Base-by-base conservation (phyloP, 2,797 vertebrate species). In the Pygocentrus nattereri region DNA sequence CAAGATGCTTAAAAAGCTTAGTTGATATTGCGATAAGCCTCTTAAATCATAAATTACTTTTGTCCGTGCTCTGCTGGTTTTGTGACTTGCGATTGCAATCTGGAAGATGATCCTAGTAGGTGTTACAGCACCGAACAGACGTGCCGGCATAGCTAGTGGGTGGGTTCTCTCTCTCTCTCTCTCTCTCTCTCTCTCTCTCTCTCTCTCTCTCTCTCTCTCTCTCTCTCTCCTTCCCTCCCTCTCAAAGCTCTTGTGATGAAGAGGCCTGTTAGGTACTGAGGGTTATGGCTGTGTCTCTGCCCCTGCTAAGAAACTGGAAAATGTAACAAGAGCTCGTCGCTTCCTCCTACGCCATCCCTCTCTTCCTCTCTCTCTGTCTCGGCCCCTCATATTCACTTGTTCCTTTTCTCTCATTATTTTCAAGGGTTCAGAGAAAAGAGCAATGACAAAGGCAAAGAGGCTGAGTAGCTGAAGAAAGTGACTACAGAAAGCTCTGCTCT, bases 241-340 rank as follows among this genome's bases (percentile, higher is more conserved):
- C 59, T 30, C 58, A 44, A 64, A 73, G 56, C 80, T 41, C 65
- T 72, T 31, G 30, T 49, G 81, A 58, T 78, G 50, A 59, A 82
- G 61, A 65, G 50, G 50, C 69, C 61, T 59, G 72, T 34, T 81
- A 58, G 72, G 52, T 52, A 19, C 49, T 19, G 34, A 78, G 81
- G 81, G 81, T 82, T 82, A 74, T 5, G 81, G 68, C 61, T 78
- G 59, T 7, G 70, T 69, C 25, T 78, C 76, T 67, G 62, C 52
- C 81, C 72, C 81, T 87, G 83, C 81, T 79, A 81, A 74, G 81
- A 84, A 76, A 78, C 69, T 68, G 68, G 79, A 74, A 56, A 58
- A 68, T 65, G 44, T 82, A 83, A 71, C 38, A 74, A 74, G 69
- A 52, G 30, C 76, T 82, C 64, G 69, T 74, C 70, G 47, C 76